Base-by-base conservation (phyloP, 2,888 invertebrate genomes). In the Trachelus iudaicus region DNA sequence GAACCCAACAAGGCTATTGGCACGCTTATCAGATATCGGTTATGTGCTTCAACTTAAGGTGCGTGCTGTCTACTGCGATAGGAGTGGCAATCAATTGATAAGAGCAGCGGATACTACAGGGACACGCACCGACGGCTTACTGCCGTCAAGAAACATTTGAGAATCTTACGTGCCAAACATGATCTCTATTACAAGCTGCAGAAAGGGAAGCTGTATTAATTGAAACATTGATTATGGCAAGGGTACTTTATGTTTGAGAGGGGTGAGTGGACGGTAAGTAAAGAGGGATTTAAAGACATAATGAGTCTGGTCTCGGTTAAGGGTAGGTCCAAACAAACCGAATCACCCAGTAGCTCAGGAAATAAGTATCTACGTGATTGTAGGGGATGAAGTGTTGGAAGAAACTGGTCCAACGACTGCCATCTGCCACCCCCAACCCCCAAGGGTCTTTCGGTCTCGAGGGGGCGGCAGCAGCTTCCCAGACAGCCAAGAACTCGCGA, bases 61-160 rank as follows among this genome's bases (percentile, higher is more conserved):
- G 87, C 88, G 87, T 86, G 88, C 87, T 85, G 85, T 83, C 86
- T 88, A 89, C 89, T 89, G 87, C 87, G 40, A 23, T 56, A 56
- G 56, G 56, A 0, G 23, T 23, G 81, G 84, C 85, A 89, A 90
- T 90, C 87, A 83, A 87, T 89, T 90, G 90, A 90, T 90, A 90
- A 90, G 87, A 88, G 87, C 90, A 89, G 90, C 90, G 89, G 90
- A 86, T 86, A 85, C 87, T 87, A 84, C 86, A 87, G 81, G 84
- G 81, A 83, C 85, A 87, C 85, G 83, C 84, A 76, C 82, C 84
- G 80, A 81, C 83, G 81, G 82, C 84, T 31, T 33, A 33, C 73
- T 69, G 31, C 75, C 40, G 69, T n/a, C 56, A 37, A 37, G 69
- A n/a, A 30, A 73, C 77, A 9, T 56, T 56, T 56, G 23, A 23